Conservation (phyloP, 2,797 vertebrate species). For the Catamblyrhynchus diadema region DNA sequence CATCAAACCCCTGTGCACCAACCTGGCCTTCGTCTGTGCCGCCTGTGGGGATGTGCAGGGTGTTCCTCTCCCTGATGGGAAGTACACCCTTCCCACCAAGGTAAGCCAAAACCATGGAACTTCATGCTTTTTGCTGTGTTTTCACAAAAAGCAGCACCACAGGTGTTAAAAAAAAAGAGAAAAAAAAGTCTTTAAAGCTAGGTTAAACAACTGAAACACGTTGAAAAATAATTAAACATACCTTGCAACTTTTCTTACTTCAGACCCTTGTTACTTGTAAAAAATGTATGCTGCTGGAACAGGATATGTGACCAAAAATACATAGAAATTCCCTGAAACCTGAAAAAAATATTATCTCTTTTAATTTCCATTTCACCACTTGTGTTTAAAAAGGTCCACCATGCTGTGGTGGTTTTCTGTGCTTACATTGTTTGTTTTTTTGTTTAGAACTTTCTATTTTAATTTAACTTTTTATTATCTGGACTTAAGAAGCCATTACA, state of each 20-base stretch:
- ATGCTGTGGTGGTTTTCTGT: neutral
- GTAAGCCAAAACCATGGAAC: conserved; percentile 56
- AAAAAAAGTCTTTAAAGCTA: neutral
- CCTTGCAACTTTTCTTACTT: neutral
- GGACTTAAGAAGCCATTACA: neutral
- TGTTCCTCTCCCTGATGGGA: conserved; percentile 86
- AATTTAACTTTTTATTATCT: neutral
- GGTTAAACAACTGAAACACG: fast-evolving
- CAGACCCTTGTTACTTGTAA: neutral
- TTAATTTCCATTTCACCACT: neutral
- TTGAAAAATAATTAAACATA: neutral
- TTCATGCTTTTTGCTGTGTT: neutral
- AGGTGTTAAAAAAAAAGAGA: neutral
- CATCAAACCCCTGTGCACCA: conserved; percentile 90
- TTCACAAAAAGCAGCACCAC: fast-evolving
- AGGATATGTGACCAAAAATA: neutral
- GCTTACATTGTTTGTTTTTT: neutral
- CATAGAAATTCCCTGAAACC: neutral
- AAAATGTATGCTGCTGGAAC: neutral
- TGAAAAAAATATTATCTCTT: neutral
- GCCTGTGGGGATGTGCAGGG: conserved; percentile 82
- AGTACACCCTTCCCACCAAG: conserved; percentile 89
- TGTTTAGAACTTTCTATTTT: neutral
- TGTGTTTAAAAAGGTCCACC: neutral
- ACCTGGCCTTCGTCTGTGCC: conserved; percentile 89